Evolutionary conservation across 2,888 invertebrate genomes (phyloP).

Genomic region (Anodontia alba): DNA sequence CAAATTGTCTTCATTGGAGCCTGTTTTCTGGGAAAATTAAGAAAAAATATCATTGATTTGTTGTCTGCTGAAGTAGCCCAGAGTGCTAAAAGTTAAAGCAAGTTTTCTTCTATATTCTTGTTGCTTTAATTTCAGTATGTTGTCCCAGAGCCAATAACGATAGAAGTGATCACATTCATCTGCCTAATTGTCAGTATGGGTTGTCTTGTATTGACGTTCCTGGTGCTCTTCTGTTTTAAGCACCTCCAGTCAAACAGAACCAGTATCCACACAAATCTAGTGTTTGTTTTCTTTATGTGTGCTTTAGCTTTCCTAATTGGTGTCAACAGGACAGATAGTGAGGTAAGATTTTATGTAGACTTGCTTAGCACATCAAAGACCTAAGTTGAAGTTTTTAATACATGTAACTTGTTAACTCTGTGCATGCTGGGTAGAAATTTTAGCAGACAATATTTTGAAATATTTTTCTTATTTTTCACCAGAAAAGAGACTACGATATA

Average conservation of each 20-base stretch:
- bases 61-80: too few species aligned
- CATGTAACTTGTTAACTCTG: too few species aligned
- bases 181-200: constrained; percentile 94
- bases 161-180: constrained; percentile 90
- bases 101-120: not conserved
- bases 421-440: too few species aligned
- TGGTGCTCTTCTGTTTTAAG: constrained; percentile 91
- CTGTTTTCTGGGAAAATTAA: too few species aligned
- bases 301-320: constrained; percentile 94
- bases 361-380: too few species aligned
- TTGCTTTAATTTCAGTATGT: constrained; percentile 71
- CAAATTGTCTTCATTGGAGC: too few species aligned
- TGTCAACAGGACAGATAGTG: constrained; percentile 92
- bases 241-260: constrained; percentile 90
- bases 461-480: too few species aligned
- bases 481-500: too few species aligned
- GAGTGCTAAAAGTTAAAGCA: too few species aligned
- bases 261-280: constrained; percentile 96
- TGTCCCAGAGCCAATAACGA: constrained; percentile 60
- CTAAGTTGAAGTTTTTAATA: not conserved
- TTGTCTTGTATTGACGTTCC: constrained; percentile 91
- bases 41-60: too few species aligned
- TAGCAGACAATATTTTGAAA: too few species aligned
- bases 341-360: constrained; percentile 87
- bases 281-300: constrained; percentile 94